Evolutionary conservation across 1,140 invertebrate species (phyloP).

Genomic region (Pemphigus obesinymphae): DNA sequence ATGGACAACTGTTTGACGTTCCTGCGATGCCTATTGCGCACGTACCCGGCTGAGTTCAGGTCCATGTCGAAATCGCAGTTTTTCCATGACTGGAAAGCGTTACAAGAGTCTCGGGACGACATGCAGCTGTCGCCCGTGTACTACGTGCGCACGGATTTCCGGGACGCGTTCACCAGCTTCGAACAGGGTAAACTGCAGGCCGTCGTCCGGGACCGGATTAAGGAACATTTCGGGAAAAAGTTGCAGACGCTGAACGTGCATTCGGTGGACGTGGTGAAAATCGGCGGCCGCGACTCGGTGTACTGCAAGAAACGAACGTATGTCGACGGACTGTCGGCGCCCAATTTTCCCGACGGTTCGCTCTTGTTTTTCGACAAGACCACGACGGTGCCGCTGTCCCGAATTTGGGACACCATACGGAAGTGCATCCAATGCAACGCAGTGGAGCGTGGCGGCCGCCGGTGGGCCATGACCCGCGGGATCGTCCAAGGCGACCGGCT

Average conservation of each 20-base stretch:
- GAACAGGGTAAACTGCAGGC: background rate
- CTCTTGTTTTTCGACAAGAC: background rate
- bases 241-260: background rate
- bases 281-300: background rate
- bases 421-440: background rate
- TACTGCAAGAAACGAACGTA: background rate
- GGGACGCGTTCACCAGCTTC: slow-evolving; percentile 13
- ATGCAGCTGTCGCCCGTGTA: background rate
- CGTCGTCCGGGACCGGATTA: background rate
- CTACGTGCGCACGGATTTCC: slow-evolving; percentile 20
- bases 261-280: background rate
- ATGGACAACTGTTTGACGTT: background rate
- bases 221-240: background rate
- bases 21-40: background rate
- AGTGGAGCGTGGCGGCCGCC: background rate
- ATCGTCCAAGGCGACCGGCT: slow-evolving; percentile 12
- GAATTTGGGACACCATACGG: background rate
- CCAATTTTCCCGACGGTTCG: background rate
- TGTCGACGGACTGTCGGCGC: background rate
- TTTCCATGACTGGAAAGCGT: background rate
- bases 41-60: background rate
- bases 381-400: background rate
- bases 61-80: background rate
- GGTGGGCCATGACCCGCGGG: background rate
- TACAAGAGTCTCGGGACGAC: background rate